Evolutionary conservation across 2,888 invertebrate genomes (phyloP).

Genomic region (Caenorhabditis uteleia): DNA sequence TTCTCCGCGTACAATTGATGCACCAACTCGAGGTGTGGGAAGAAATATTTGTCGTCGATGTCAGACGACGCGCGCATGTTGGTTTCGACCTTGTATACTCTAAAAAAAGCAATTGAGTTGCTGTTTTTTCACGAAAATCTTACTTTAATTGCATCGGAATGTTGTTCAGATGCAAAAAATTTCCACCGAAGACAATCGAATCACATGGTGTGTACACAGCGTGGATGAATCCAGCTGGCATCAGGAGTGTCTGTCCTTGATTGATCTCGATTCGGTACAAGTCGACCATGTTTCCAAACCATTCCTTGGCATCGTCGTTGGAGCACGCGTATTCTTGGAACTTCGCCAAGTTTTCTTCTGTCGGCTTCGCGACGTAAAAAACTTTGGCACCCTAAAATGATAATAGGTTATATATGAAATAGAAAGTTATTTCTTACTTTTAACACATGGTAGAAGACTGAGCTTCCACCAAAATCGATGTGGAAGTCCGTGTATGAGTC

Average conservation of each 20-base stretch:
- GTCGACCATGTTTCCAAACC: slow-evolving; percentile 71
- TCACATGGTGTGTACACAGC: slow-evolving; percentile 85
- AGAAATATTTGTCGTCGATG: slow-evolving; percentile 82
- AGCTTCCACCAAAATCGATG: slow-evolving; percentile 91
- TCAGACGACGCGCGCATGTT: slow-evolving; percentile 75
- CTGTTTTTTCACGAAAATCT: too few species aligned
- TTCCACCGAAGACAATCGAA: slow-evolving; percentile 90
- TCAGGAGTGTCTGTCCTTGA: slow-evolving; percentile 86
- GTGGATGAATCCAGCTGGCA: slow-evolving; percentile 93
- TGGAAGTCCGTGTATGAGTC: slow-evolving; percentile 93
- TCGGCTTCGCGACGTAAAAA: slow-evolving; percentile 83
- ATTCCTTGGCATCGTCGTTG: slow-evolving; percentile 73
- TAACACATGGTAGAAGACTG: slow-evolving; percentile 87
- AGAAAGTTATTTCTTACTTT: slow-evolving; percentile 69
- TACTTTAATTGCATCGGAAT: slow-evolving; percentile 86
- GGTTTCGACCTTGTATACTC: slow-evolving; percentile 85
- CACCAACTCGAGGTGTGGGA: slow-evolving; percentile 86
- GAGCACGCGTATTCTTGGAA: slow-evolving; percentile 74
- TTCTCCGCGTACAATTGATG: too few species aligned
- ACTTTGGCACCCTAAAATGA: slow-evolving; percentile 83
- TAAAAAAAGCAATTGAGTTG: slow-evolving; percentile 73
- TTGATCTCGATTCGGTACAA: slow-evolving; percentile 75
- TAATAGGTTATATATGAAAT: not conserved
- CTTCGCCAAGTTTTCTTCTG: slow-evolving; percentile 74
- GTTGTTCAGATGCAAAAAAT: slow-evolving; percentile 84